A percentile compares a stretch with the other conserved stretches of the same genome.
Evolutionary conservation across 2,113 vertebrate genomes (phyloP).

Genomic region (Ictidomys tridecemlineatus): DNA sequence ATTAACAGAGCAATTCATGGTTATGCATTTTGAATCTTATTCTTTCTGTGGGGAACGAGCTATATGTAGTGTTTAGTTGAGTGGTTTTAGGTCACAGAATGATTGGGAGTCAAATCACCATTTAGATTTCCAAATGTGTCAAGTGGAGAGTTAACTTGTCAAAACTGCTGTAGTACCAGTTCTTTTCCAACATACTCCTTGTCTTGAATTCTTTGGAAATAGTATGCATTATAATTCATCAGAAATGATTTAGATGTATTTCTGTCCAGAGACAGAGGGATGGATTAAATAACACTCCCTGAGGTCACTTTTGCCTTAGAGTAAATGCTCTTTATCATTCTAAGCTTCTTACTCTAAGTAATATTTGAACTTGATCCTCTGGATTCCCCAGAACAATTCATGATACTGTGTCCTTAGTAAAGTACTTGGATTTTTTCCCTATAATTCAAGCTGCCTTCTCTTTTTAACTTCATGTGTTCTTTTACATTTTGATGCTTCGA

Average conservation of each 20-base stretch:
- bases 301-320: conserved; percentile 48
- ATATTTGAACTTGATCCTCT: conserved; percentile 58
- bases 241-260: conserved; percentile 59
- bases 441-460: not conserved
- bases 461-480: conserved; percentile 50
- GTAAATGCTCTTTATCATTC: conserved; percentile 64
- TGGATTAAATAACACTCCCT: conserved; percentile 43
- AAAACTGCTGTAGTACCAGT: not conserved
- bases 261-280: conserved; percentile 7
- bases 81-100: not conserved
- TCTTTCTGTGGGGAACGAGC: not conserved
- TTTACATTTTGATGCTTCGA: conserved; percentile 60
- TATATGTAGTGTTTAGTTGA: not conserved
- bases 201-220: conserved; percentile 44
- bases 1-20: not conserved
- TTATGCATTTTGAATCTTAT: not conserved
- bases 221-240: not conserved
- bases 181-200: not conserved
- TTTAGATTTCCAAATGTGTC: not conserved
- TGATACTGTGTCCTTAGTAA: conserved; percentile 42
- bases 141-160: conserved; percentile 15
- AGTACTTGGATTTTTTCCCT: conserved; percentile 42
- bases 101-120: not conserved
- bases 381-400: conserved; percentile 68
- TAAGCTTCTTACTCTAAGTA: conserved; percentile 66